Evolutionary conservation across 2,113 vertebrate genomes (phyloP).

Genomic region (Leptodactylus fuscus): DNA sequence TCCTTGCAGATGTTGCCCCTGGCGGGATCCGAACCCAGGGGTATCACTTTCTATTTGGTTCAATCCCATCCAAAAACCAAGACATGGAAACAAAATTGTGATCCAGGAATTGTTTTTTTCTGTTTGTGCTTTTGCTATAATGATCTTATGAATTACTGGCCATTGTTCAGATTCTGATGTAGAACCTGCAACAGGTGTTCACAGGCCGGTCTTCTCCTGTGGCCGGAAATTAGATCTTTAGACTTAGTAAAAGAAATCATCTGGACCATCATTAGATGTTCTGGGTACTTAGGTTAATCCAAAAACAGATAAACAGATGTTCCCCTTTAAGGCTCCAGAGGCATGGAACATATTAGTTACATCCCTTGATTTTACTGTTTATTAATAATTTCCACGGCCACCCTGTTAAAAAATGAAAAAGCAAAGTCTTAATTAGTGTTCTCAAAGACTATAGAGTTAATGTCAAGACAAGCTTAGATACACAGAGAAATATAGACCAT

Average conservation of each 20-base stretch:
- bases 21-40: no score
- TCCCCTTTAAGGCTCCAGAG: constrained; percentile 19
- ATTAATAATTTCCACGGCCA: constrained; percentile 54
- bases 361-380: constrained; percentile 41
- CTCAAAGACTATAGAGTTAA: background rate
- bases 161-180: background rate
- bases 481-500: background rate
- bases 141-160: background rate
- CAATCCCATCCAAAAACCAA: background rate
- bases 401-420: constrained; percentile 38
- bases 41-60: background rate
- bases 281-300: constrained; percentile 42
- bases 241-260: background rate
- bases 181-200: background rate
- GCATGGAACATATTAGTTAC: constrained; percentile 36
- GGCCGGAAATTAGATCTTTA: background rate
- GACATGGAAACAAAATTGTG: background rate
- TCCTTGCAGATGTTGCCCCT: no score
- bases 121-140: background rate
- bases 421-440: constrained; percentile 18
- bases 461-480: background rate
- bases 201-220: background rate
- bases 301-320: constrained; percentile 53
- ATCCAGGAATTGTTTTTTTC: no score
- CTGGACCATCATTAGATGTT: background rate